phyloP scores from a whole-genome alignment of 1,140 invertebrate genomes.

The Hyphantria cunea region DNA sequence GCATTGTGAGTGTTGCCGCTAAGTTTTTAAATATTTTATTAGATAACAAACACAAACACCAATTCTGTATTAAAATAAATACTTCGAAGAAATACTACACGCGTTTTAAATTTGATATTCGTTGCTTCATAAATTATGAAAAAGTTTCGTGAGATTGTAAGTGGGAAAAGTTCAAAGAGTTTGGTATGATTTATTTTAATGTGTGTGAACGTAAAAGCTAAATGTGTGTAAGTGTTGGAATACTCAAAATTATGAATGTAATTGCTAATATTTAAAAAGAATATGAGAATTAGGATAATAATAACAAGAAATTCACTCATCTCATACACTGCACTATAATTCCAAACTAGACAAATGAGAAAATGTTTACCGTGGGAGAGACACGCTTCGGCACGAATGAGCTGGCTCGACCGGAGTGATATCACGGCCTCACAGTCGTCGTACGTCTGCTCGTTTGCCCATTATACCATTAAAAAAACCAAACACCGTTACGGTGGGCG shows the following conservation, averaged over 20 bases:
- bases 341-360: no score
- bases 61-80: not conserved
- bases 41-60: not conserved
- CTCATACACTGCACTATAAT: no score
- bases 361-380: no score
- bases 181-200: not conserved
- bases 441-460: no score
- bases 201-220: not conserved
- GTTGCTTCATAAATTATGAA: slow-evolving; percentile 5
- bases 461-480: no score
- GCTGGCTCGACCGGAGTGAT: no score
- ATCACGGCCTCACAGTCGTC: no score
- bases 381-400: no score
- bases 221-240: not conserved
- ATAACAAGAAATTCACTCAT: no score
- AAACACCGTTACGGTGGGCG: no score
- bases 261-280: not conserved
- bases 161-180: not conserved
- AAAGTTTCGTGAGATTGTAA: slow-evolving; percentile 3
- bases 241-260: not conserved
- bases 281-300: not conserved
- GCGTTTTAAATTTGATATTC: slow-evolving; percentile 11
- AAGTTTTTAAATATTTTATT: slow-evolving; percentile 1
- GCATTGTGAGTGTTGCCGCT: not conserved
- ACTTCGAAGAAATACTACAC: slow-evolving; percentile 1